phyloP scores from a whole-genome alignment of 2,797 vertebrate genomes.

The Alca torda region DNA sequence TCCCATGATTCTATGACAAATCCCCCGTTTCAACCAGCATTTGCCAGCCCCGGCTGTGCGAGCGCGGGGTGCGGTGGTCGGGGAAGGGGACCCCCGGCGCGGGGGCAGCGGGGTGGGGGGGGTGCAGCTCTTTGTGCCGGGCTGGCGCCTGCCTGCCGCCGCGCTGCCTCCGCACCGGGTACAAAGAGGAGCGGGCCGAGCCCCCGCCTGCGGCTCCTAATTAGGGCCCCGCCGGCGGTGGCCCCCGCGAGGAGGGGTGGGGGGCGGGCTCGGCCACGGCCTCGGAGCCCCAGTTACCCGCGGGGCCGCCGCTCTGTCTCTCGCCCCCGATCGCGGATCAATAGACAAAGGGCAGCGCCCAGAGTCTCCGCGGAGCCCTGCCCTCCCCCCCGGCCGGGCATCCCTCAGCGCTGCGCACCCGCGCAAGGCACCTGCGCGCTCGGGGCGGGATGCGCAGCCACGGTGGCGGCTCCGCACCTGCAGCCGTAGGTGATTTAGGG shows the following conservation, averaged over 20 bases:
- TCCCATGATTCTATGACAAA: not conserved
- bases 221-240: constrained; percentile 67
- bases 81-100: not conserved
- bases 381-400: fast-evolving
- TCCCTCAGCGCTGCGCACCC: not conserved
- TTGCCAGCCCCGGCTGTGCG: not conserved
- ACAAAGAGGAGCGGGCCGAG: constrained; percentile 36
- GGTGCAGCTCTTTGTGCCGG: constrained; percentile 80
- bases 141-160: constrained; percentile 83
- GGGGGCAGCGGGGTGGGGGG: not conserved
- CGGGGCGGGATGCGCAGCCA: not conserved
- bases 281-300: constrained; percentile 13
- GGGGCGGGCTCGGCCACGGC: not conserved
- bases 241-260: not conserved
- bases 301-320: constrained; percentile 74
- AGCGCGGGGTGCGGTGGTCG: not conserved
- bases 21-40: fast-evolving
- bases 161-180: constrained; percentile 76
- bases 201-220: constrained; percentile 72
- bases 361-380: constrained; percentile 55
- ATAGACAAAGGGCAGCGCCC: constrained; percentile 69
- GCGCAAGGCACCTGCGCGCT: not conserved
- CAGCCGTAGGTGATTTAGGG: fast-evolving
- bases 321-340: constrained; percentile 80
- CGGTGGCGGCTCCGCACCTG: not conserved